Evolutionary conservation across 2,888 invertebrate genomes (phyloP).

Genomic region (Lycaena phlaeas): DNA sequence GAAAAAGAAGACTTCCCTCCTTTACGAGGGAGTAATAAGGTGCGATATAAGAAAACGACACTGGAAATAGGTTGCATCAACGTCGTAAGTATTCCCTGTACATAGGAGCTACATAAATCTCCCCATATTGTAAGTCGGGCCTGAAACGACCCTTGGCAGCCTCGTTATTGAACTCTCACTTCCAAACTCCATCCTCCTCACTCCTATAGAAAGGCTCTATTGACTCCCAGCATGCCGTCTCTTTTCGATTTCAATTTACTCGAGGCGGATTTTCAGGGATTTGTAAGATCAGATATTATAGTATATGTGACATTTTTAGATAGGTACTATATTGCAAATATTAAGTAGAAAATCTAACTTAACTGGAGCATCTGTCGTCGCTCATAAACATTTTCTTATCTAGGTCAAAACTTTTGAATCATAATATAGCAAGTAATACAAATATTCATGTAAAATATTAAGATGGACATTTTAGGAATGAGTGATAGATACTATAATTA

Average conservation of each 20-base stretch:
- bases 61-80: slow-evolving; percentile 50
- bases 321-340: slow-evolving; percentile 17
- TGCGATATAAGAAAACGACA: slow-evolving; percentile 30
- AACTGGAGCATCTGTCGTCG: no score
- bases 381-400: no score
- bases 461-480: no score
- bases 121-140: slow-evolving; percentile 60
- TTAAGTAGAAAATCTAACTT: no score
- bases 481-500: no score
- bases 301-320: slow-evolving; percentile 26
- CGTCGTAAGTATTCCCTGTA: slow-evolving; percentile 47
- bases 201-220: slow-evolving; percentile 24
- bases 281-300: slow-evolving; percentile 43
- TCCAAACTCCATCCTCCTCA: slow-evolving; percentile 43
- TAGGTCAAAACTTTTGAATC: no score
- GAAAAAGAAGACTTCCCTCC: not conserved
- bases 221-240: slow-evolving; percentile 36
- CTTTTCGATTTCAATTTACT: slow-evolving; percentile 72
- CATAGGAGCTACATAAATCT: slow-evolving; percentile 62
- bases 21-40: slow-evolving; percentile 6
- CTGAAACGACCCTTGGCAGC: slow-evolving; percentile 67
- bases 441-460: no score
- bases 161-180: slow-evolving; percentile 75
- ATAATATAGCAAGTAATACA: no score
- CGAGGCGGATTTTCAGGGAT: slow-evolving; percentile 70